Evolutionary conservation across 30 jellyfish, hydroid and myxozoan species (phyloP).

Genomic region (Turritopsis dohrnii): DNA sequence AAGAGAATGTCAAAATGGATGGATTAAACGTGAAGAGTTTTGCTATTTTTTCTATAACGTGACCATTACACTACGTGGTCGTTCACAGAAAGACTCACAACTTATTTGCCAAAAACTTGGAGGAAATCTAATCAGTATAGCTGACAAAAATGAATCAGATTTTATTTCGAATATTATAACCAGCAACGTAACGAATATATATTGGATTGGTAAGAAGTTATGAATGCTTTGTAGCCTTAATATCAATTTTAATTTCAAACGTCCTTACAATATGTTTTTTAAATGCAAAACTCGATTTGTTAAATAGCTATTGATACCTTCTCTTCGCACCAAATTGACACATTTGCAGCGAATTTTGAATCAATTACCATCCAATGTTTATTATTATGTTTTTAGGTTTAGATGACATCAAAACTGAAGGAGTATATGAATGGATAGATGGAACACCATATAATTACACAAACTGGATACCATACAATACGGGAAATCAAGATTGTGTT

Average conservation of each 20-base stretch:
- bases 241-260: too few species aligned
- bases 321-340: too few species aligned
- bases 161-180: constrained; percentile 32
- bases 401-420: constrained; percentile 22
- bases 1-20: constrained; percentile 62
- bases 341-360: too few species aligned
- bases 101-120: constrained; percentile 81
- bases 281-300: too few species aligned
- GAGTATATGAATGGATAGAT: constrained; percentile 63
- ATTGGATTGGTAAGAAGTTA: constrained; percentile 83
- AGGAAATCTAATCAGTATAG: constrained; percentile 61
- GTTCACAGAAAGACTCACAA: constrained; percentile 64
- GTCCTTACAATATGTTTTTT: background rate
- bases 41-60: constrained; percentile 71
- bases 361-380: background rate
- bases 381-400: constrained; percentile 11
- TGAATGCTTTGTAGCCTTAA: too few species aligned
- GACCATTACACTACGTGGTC: constrained; percentile 54
- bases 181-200: constrained; percentile 77
- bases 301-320: too few species aligned
- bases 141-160: constrained; percentile 36
- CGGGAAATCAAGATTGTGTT: constrained; percentile 81
- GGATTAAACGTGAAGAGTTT: constrained; percentile 46
- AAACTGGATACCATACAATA: constrained; percentile 80
- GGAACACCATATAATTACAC: constrained; percentile 33